phyloP scores from a whole-genome alignment of 2,797 vertebrate genomes.

The Staurois parvus region DNA sequence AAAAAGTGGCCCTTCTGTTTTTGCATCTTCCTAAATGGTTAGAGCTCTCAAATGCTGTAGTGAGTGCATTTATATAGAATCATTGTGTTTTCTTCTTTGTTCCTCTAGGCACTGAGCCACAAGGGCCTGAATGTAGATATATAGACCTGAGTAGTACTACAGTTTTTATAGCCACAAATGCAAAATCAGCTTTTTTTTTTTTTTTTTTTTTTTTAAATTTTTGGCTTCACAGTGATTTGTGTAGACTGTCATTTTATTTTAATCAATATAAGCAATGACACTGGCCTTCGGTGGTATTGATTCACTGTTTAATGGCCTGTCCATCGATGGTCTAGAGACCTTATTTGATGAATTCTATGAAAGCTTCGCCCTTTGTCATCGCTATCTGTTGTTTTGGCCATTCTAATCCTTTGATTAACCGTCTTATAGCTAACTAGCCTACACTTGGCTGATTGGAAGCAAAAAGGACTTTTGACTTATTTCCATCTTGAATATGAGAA shows the following conservation, averaged over 20 bases:
- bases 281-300: slow-evolving; percentile 23
- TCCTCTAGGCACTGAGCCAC: no score
- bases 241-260: neutral
- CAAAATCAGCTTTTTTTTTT: neutral
- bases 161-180: neutral
- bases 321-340: neutral
- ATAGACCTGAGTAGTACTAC: no score
- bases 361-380: neutral
- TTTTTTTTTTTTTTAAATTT: neutral
- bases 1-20: no score
- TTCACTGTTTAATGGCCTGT: neutral
- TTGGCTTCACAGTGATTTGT: neutral
- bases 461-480: neutral
- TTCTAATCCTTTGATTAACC: neutral
- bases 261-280: slow-evolving; percentile 24
- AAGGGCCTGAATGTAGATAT: neutral
- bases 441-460: neutral
- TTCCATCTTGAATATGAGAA: neutral
- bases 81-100: no score
- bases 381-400: neutral
- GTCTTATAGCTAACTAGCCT: neutral
- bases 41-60: no score
- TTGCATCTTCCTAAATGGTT: no score
- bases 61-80: no score
- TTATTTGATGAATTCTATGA: neutral